Conservation (phyloP, 2,113 vertebrate species). For the Heterotis niloticus region DNA sequence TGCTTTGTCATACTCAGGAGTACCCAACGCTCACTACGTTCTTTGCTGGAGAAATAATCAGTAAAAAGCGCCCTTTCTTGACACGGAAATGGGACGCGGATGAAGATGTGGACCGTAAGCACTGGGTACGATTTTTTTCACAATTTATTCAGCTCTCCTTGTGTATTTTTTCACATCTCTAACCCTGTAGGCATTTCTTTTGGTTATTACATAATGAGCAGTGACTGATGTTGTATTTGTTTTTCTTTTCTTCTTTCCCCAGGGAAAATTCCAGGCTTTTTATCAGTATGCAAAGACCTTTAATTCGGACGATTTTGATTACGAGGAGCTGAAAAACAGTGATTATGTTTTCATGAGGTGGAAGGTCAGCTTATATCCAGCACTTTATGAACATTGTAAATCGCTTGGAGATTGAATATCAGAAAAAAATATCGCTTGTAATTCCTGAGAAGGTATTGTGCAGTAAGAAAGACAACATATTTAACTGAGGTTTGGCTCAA, state of each 20-base stretch:
- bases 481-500: too few relatives aligned
- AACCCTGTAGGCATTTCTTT: not conserved
- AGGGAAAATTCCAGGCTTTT: constrained; percentile 98
- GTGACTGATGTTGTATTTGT: not conserved
- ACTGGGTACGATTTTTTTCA: constrained; percentile 73
- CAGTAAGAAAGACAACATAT: too few relatives aligned
- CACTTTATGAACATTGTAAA: not conserved
- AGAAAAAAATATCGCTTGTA: too few relatives aligned
- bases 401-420: too few relatives aligned
- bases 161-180: constrained; percentile 13
- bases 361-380: constrained; percentile 74
- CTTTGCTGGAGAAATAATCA: constrained; percentile 97
- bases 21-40: constrained; percentile 97
- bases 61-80: constrained; percentile 89
- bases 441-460: too few relatives aligned
- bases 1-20: constrained; percentile 64
- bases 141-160: not conserved
- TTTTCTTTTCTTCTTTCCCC: constrained; percentile 35
- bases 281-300: constrained; percentile 96
- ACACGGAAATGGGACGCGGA: constrained; percentile 97
- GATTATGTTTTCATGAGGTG: constrained; percentile 99
- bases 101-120: constrained; percentile 95
- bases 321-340: constrained; percentile 85
- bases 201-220: not conserved
- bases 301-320: constrained; percentile 96